Evolutionary conservation across 2,888 invertebrate species (phyloP).

Genomic region (Agapostemon virescens): DNA sequence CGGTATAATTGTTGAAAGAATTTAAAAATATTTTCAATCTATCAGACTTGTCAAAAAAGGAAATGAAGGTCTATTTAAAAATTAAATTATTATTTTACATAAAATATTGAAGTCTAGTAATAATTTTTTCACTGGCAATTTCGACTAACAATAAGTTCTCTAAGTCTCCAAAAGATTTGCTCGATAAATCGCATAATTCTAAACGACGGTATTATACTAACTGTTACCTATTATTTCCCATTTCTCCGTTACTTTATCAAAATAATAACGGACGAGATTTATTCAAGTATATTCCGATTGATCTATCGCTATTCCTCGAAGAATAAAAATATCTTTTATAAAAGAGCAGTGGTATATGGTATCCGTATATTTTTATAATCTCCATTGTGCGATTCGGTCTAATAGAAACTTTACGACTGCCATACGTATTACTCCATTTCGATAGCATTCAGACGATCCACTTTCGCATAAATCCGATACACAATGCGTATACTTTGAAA

Average conservation of each 20-base stretch:
- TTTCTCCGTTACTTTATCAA: neutral
- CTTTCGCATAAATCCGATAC: slow-evolving; percentile 17
- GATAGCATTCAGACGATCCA: slow-evolving; percentile 4
- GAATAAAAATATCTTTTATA: neutral
- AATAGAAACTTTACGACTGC: slow-evolving; percentile 1
- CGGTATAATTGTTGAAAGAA: neutral
- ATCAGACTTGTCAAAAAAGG: too few relatives aligned
- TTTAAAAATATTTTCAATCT: neutral
- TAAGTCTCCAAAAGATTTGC: neutral
- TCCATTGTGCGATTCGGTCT: neutral
- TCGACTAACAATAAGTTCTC: neutral
- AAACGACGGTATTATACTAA: neutral
- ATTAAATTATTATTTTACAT: neutral
- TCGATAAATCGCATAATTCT: neutral
- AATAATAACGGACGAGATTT: neutral
- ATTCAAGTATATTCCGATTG: neutral
- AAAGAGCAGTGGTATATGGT: neutral
- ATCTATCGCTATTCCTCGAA: neutral
- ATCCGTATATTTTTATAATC: slow-evolving; percentile 11
- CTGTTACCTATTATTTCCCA: neutral
- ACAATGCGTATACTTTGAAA: slow-evolving; percentile 7
- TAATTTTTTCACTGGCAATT: too few relatives aligned
- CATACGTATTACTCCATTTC: neutral
- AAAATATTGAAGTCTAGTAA: neutral
- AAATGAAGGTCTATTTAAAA: too few relatives aligned